phyloP scores from a whole-genome alignment of 2,113 vertebrate genomes.

The Aix galericulata region DNA sequence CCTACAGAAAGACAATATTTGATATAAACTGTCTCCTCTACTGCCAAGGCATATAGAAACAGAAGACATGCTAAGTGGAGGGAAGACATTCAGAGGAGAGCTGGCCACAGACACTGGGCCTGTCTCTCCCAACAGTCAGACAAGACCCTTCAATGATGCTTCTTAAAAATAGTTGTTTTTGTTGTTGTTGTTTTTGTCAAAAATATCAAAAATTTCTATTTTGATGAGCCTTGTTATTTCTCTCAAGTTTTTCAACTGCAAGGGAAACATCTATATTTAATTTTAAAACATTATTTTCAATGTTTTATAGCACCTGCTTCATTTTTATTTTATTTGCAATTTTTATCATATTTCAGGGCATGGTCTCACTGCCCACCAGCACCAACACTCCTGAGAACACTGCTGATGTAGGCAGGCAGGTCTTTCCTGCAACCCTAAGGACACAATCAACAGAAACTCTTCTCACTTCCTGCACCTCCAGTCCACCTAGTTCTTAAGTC shows the following conservation, averaged over 20 bases:
- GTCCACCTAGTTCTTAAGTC: neutral
- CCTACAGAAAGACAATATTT: neutral
- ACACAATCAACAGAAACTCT: neutral
- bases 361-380: neutral
- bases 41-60: neutral
- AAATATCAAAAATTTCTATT: neutral
- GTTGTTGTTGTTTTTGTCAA: neutral
- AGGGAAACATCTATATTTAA: neutral
- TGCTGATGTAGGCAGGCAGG: neutral
- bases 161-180: neutral
- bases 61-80: neutral
- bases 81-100: neutral
- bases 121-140: neutral
- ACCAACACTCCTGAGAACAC: neutral
- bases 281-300: neutral
- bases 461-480: neutral
- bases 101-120: fast-evolving
- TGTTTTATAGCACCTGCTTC: neutral
- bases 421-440: neutral
- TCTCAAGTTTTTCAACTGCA: neutral
- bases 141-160: neutral
- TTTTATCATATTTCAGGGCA: neutral
- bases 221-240: neutral
- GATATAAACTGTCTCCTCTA: neutral
- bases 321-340: neutral